Percentiles rank a stretch among this genome's conserved stretches.
Evolutionary conservation across 37 sponge, comb jelly and placozoan genomes (phyloP).

Genomic region (Spongilla lacustris): DNA sequence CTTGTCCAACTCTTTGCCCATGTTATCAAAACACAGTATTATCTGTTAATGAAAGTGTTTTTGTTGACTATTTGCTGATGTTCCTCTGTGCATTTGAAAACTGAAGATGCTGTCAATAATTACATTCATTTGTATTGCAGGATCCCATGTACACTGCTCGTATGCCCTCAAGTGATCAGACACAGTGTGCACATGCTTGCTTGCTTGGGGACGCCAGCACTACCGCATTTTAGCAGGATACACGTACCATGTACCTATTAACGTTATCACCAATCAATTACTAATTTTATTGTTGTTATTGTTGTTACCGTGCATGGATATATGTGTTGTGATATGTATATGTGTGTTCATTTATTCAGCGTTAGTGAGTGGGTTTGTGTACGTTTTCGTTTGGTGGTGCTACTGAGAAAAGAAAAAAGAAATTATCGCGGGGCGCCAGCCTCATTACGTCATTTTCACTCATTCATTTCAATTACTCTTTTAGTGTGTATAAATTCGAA

Average conservation of each 20-base stretch:
- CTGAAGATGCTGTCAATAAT: not conserved
- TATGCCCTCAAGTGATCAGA: not conserved
- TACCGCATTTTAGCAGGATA: not conserved
- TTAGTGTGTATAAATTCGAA: not conserved
- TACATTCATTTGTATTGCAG: not conserved
- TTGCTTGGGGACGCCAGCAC: not conserved
- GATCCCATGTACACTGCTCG: not conserved
- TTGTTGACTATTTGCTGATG: too few relatives aligned
- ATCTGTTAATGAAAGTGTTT: not conserved
- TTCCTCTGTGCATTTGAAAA: not conserved
- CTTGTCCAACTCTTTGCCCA: not conserved
- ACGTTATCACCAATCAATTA: not conserved
- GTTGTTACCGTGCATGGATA: not conserved
- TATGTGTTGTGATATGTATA: not conserved
- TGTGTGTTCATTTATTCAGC: constrained; percentile 8
- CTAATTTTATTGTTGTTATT: not conserved
- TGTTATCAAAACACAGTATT: not conserved
- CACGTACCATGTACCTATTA: not conserved
- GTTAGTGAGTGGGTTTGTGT: constrained; percentile 22
- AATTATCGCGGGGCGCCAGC: not conserved
- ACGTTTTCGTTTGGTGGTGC: not conserved
- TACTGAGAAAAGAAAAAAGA: not conserved
- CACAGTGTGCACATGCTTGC: too few relatives aligned
- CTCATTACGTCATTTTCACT: not conserved
- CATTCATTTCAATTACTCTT: not conserved